Base-by-base conservation (phyloP, 2,888 invertebrate genomes). In the Fabriciana adippe region DNA sequence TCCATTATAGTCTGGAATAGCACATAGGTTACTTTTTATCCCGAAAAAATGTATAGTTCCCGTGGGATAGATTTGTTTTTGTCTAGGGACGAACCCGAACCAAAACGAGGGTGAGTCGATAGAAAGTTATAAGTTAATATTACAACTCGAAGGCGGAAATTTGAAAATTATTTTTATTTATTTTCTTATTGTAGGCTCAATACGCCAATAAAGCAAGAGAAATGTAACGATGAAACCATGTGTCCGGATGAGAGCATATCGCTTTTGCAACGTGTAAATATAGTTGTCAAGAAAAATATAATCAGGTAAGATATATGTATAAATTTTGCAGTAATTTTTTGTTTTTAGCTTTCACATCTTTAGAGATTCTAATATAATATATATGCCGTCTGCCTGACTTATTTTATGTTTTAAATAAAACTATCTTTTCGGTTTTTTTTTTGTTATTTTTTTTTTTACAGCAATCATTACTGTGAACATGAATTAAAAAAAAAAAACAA, bases 241-340 rank as follows among this genome's bases (percentile, higher is more conserved):
- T 82, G 76, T 60, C 82, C 84, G 1, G 75, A 87, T 56, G 75
- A 83, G 1, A 89, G 88, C 64, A 75, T 87, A 45, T 87, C 88
- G 0, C 57, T 90, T 14, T 67, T 89, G 26, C 77, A 81, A 11
- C 78, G 80, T 16, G 71, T 83, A 2, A 78, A 81, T 2, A 75
- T 76, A 14, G 48, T 80, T 13, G 79, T 78, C 4, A 69, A 74
- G 15, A 71, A 69, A n/a, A 55, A 26, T 45, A 61, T 53, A 0
- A 47, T 8, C 16, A 67, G 67, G 67, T 67, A 21, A 64, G 48
- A 16, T 18, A 11, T 59, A 26, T 8, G 4, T n/a, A 11, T 26
- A 13, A 1, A 55, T 4, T 15, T 5, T 11, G 2, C 21, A 15
- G 13, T 8, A 8, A 18, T 8, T 51, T 2, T 45, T 41, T 45